Evolutionary conservation across 1,140 invertebrate species (phyloP), one percentile per base, ranked within the genome.

Genomic region (Metaphire vulgaris): DNA sequence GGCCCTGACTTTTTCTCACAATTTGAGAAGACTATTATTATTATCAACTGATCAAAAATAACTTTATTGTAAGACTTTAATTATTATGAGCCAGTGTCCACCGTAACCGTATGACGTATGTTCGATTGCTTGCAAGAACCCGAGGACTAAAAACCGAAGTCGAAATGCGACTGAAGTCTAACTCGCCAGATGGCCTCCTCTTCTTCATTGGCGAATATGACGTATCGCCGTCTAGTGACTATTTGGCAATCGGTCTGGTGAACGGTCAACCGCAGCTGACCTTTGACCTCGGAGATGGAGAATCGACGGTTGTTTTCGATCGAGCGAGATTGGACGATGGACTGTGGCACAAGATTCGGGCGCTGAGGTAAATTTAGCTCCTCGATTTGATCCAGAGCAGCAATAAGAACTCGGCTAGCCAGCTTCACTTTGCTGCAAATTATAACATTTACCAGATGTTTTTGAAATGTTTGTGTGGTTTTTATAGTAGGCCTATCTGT

Each of bases 301-400:
- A 93, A 81, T 85, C 83, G 2, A 76, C 82, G 34, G 90, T 97
- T n/a, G 89, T 90, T 76, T 94, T 94, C 79, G 97, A 97, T 87
- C 89, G 89, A 78, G 92, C 93, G 26, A 90, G 90, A 85, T 90
- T 97, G 41, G 92, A 94, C 85, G 94, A 97, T 86, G 94, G 94
- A 74, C 88, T 93, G 65, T 97, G 95, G 95, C 95, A 97, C 86
- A 89, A 92, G 77, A 90, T 96, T 30, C 96, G 30, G 89, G 91
- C 85, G 92, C 92, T 33, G 90, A 93, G 33, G 93, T 94, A 94
- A 96, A 87, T 85, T 81, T 70, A 26, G 29, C 6, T 32, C n/a
- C 1, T 28, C 28, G 12, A 12, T 21, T 15, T 21, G 30, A 21
- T 15, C 15, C 69, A n/a, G n/a, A n/a, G n/a, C n/a, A n/a, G n/a